A percentile compares a stretch with the other conserved stretches of the same genome.
These are phyloP conservation scores for Diglossa cyanea DNA, from an alignment of 2,797 vertebrate genomes.

Conservation along the genomic window DNA sequence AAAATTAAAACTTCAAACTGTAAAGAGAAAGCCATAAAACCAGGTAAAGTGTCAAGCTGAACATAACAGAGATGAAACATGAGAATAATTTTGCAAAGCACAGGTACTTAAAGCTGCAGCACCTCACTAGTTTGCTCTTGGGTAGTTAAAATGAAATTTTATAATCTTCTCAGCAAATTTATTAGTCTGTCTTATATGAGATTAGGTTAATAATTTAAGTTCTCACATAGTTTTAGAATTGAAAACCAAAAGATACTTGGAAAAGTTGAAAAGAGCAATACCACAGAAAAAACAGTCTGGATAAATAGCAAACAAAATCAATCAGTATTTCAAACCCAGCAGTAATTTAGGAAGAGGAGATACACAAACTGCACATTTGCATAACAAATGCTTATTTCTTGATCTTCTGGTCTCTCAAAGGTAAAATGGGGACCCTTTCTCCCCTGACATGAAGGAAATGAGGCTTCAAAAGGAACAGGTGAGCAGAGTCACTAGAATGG, in stretches of 20 bases:
- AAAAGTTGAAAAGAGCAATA: background rate
- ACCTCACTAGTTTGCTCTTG: background rate
- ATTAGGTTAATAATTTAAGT: background rate
- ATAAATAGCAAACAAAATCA: background rate
- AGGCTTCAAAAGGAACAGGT: background rate
- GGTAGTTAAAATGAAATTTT: background rate
- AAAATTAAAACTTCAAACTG: background rate
- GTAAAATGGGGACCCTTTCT: background rate
- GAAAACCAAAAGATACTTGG: background rate
- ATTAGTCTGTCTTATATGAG: background rate
- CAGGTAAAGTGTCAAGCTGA: background rate
- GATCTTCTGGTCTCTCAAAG: background rate
- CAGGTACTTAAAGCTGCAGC: background rate
- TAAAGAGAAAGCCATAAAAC: background rate
- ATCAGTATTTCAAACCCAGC: background rate
- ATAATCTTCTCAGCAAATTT: background rate
- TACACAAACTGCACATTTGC: background rate
- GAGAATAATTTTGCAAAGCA: background rate
- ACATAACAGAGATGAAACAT: background rate
- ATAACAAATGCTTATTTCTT: background rate
- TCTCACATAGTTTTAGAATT: background rate
- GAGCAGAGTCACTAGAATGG: background rate
- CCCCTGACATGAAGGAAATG: background rate
- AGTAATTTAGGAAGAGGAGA: background rate
- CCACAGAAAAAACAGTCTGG: background rate